Evolutionary conservation across 2,797 vertebrate species (phyloP).

Genomic region (Gila robusta): DNA sequence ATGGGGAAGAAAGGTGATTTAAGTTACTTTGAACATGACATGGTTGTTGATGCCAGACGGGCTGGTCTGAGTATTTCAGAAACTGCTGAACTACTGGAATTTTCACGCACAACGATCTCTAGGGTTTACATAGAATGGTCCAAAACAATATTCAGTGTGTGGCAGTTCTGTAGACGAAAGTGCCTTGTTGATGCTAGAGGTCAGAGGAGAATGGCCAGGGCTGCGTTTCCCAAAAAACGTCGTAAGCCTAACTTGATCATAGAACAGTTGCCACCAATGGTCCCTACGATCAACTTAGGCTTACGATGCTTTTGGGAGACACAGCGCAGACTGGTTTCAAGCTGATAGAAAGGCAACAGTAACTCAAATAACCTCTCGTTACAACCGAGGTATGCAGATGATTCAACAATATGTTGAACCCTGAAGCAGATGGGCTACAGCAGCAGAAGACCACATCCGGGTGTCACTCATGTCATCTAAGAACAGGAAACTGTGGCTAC

Average conservation of each 20-base stretch:
- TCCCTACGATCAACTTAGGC: no score
- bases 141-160: background rate
- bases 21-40: background rate
- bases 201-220: conserved; percentile 51
- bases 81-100: background rate
- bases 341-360: conserved; percentile 50
- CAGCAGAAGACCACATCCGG: background rate
- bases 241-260: no score
- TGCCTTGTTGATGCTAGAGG: conserved; percentile 56
- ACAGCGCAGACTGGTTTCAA: conserved; percentile 4
- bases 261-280: no score
- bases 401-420: background rate
- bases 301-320: no score
- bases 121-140: background rate
- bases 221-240: no score
- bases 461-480: background rate
- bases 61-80: background rate
- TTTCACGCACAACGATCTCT: background rate
- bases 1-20: background rate
- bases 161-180: background rate
- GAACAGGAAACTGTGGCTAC: background rate
- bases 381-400: background rate
- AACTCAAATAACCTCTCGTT: background rate
- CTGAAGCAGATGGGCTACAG: background rate
- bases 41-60: background rate